Percentiles rank a stretch among this genome's conserved stretches.
Evolutionary conservation across 2,113 vertebrate species (phyloP).

Genomic region (Furnarius figulus): DNA sequence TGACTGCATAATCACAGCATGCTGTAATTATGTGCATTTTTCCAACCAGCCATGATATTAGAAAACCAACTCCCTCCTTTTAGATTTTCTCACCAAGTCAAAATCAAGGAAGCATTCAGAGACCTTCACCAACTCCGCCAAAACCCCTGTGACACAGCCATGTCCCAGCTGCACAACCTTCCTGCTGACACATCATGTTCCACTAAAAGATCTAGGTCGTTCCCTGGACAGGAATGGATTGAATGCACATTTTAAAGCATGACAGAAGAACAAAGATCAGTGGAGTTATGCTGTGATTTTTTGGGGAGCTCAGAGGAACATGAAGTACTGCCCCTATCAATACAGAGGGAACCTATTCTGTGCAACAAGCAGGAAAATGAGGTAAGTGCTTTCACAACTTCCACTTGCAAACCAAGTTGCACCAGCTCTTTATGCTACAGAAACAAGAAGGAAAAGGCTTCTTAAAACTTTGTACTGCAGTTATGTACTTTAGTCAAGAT

Average conservation of each 20-base stretch:
- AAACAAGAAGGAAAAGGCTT: not conserved
- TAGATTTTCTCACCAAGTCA: not conserved
- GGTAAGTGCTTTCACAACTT: not conserved
- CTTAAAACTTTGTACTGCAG: not conserved
- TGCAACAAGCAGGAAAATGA: not conserved
- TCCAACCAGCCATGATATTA: not conserved
- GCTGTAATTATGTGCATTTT: not conserved
- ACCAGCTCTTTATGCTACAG: not conserved
- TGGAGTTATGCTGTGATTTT: not conserved
- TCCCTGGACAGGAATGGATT: not conserved
- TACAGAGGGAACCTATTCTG: not conserved
- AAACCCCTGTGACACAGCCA: not conserved
- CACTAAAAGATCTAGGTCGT: not conserved
- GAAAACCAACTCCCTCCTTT: not conserved
- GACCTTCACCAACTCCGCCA: not conserved
- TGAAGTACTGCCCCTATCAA: not conserved
- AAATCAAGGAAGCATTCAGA: not conserved
- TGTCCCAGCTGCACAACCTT: not conserved
- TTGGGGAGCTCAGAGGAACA: not conserved
- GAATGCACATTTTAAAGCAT: not conserved
- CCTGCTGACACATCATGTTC: rapidly evolving
- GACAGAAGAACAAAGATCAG: not conserved
- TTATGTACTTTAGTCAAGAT: not conserved
- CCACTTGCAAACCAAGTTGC: not conserved
- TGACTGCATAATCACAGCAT: not conserved